Percentiles rank a stretch among this genome's conserved stretches.
These are phyloP conservation scores for Mus pahari DNA, from an alignment of 2,113 vertebrate species.

Conservation along the genomic window DNA sequence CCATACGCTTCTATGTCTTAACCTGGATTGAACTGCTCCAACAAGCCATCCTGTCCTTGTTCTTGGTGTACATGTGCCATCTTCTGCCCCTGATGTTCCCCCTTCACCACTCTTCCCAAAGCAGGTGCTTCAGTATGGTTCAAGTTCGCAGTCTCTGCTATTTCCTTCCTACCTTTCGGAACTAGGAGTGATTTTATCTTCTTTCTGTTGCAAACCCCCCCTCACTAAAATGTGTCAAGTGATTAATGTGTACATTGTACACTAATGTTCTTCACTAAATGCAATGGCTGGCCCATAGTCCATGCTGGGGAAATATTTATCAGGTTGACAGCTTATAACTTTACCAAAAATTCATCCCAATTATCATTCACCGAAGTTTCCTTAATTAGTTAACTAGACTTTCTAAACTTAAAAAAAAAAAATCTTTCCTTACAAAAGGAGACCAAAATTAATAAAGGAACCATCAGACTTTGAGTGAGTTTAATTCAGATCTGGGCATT, in stretches of 20 bases:
- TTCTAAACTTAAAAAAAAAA: conserved; percentile 44
- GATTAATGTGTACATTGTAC: neutral
- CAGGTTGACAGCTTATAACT: neutral
- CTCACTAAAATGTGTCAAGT: neutral
- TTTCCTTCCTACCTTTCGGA: conserved; percentile 7
- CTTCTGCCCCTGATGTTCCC: neutral
- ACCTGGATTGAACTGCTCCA: neutral
- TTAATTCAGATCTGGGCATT: conserved; percentile 48
- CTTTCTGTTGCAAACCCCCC: neutral
- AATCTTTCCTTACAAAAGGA: conserved; percentile 24
- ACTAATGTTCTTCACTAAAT: neutral
- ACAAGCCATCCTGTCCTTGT: neutral
- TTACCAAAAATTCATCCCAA: conserved; percentile 14
- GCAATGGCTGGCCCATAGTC: neutral
- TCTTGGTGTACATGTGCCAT: neutral
- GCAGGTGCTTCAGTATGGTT: neutral
- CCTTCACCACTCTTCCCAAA: neutral
- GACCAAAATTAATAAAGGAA: conserved; percentile 56
- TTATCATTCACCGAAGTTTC: neutral
- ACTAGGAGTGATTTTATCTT: neutral
- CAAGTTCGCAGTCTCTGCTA: neutral
- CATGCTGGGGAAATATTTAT: conserved; percentile 11
- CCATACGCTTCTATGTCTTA: neutral
- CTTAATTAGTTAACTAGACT: conserved; percentile 6
- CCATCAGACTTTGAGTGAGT: conserved; percentile 48